phyloP scores from a whole-genome alignment of 2,113 vertebrate species.

The Cololabis saira region DNA sequence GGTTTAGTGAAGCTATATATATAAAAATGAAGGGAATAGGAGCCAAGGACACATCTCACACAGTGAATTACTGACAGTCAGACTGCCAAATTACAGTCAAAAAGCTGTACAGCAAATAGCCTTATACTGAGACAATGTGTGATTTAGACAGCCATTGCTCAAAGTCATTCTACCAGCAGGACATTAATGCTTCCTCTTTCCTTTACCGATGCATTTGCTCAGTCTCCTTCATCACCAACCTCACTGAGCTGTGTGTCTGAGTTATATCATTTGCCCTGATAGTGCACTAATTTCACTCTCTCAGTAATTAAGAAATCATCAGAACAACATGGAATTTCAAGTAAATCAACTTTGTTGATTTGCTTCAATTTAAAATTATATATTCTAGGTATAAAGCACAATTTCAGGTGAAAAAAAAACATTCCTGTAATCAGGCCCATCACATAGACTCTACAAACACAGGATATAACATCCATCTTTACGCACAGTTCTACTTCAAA shows the following conservation, averaged over 20 bases:
- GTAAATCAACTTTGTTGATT: no score
- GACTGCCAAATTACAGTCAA: constrained; percentile 49
- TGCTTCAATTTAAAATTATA: no score
- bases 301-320: neutral
- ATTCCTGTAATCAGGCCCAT: no score
- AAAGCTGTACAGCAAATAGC: constrained; percentile 43
- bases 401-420: no score
- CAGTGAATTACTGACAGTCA: constrained; percentile 35
- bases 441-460: no score
- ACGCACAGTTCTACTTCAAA: no score
- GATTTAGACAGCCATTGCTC: constrained; percentile 45
- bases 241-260: constrained; percentile 2
- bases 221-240: constrained; percentile 15
- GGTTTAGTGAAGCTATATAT: neutral
- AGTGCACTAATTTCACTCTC: constrained; percentile 11
- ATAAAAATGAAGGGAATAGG: constrained; percentile 14
- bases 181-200: constrained; percentile 46
- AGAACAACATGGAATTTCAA: no score
- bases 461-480: no score
- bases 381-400: no score
- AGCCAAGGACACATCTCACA: constrained; percentile 35
- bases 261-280: constrained; percentile 15
- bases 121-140: constrained; percentile 47
- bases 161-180: constrained; percentile 36
- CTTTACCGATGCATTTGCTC: constrained; percentile 30